Base-by-base conservation (phyloP, 2,888 invertebrate genomes). In the Latrodectus elegans region DNA sequence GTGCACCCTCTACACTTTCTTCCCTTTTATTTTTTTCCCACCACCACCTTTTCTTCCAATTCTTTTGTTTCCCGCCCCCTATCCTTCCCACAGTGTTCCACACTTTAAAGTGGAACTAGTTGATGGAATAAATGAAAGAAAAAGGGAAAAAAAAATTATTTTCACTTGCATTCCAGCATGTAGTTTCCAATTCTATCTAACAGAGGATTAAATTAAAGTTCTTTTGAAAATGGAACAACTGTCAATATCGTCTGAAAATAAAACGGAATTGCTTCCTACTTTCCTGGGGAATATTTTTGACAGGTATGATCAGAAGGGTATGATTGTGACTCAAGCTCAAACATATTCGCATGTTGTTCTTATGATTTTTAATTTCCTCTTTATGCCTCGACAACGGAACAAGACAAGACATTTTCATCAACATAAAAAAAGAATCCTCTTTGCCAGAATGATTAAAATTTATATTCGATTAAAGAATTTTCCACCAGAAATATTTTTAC, bases 131-230 rank as follows among this genome's bases (percentile, higher is more conserved):
- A 80, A 80, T 71, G 51, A 72, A 52, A 51, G 72, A 81, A 67
- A 51, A n/a, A 70, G 22, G 52, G 12, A 79, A 52, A n/a, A 38
- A 74, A 81, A 70, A 64, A 55, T 55, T 60, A 53, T 53, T 53
- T 70, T 51, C 74, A 4, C 49, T 82, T 75, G 67, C 49, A 79
- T 38, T 75, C 68, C 60, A 22, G 67, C 17, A n/a, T 72, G 52
- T 22, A 53, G 26, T 82, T 75, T 75, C 68, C 67, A 73, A 73
- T 73, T 72, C 65, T 55, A 73, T 67, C 73, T 81, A 65, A 81
- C 73, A 53, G 49, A 55, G 82, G 82, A 82, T 82, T 82, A 82
- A 82, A 82, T 75, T 82, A 82, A 75, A 82, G 74, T 75, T 82
- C 75, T 82, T 82, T 70, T 68, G 75, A 70, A 75, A 53, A 74